Evolutionary conservation across 1,140 invertebrate species (phyloP), one percentile per base, ranked within the genome.

Genomic region (Saxidomus purpurata): DNA sequence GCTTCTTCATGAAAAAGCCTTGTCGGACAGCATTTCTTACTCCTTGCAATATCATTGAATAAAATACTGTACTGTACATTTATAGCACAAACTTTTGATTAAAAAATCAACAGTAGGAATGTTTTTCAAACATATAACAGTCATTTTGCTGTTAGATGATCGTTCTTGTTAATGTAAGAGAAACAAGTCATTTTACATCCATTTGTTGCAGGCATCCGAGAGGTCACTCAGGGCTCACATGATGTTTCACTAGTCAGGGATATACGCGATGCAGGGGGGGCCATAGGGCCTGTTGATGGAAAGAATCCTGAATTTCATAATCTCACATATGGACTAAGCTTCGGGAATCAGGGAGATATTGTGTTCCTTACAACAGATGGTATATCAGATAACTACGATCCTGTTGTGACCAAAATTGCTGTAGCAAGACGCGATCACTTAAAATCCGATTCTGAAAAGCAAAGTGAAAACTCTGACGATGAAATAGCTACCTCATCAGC

Each of bases 371-470:
- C 98, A 0, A 98, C 98, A 25, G 98, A 99, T 95, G 98, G 98
- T n/a, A 97, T 99, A 38, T 98, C 98, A 17, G 98, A 99, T 94
- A 99, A 99, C 94, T 98, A 99, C 95, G 98, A 99, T 96, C 98
- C 98, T 1, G 98, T 99, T 61, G 98, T 99, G 84, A 98, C 98
- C 9, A 98, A 98, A 96, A 98, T 99, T 95, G 98, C 98, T n/a
- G 96, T 98, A 25, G 97, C 97, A 22, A 96, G 81, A 67, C 79
- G 90, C 95, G 90, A 95, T 91, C 93, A 90, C 63, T 25, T 34
- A 31, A 55, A 69, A 47, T 40, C 43, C 88, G 52, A 88, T 0
- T 22, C 43, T n/a, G 71, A 77, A 36, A 74, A 87, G 67, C 25
- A 79, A 36, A 55, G 38, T 28, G 71, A 79, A 25, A 69, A 47